These are phyloP conservation scores for Drosophila rhopaloa DNA, from an alignment of 1,140 invertebrate species.

Conservation along the genomic window DNA sequence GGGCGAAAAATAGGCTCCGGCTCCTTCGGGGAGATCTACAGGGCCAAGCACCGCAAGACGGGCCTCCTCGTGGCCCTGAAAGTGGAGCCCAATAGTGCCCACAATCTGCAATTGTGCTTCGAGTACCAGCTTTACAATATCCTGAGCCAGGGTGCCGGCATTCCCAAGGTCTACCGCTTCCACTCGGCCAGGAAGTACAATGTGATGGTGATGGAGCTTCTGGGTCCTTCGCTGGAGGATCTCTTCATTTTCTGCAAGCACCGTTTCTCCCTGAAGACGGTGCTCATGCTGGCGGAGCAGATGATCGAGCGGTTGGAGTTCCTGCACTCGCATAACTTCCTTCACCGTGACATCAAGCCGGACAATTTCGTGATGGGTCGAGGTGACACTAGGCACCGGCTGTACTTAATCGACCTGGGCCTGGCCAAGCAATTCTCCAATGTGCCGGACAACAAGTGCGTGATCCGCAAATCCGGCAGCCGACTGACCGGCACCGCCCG, in stretches of 20 bases:
- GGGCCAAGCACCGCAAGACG: constrained; percentile 95
- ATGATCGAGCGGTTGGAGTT: constrained; percentile 95
- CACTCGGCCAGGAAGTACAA: constrained; percentile 95
- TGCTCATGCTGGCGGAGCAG: constrained; percentile 97
- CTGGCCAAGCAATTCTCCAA: constrained; percentile 97
- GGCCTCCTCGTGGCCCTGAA: constrained; percentile 98
- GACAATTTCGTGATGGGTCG: constrained; percentile 99
- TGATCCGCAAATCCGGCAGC: constrained; percentile 95
- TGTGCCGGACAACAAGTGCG: constrained; percentile 92
- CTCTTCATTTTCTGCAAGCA: constrained; percentile 97
- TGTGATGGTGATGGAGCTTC: constrained; percentile 97
- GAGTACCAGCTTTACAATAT: constrained; percentile 93
- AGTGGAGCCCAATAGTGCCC: constrained; percentile 93
- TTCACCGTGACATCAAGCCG: constrained; percentile 97
- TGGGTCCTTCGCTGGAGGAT: constrained; percentile 97
- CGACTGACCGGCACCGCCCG: constrained; percentile 97
- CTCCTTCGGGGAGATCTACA: constrained; percentile 98
- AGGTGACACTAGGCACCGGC: constrained; percentile 94
- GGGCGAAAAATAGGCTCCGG: constrained; percentile 87
- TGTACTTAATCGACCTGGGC: constrained; percentile 98
- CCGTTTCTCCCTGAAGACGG: constrained; percentile 98
- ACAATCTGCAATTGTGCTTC: constrained; percentile 96
- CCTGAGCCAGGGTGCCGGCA: constrained; percentile 92
- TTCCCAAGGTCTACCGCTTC: constrained; percentile 95
- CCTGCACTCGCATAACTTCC: constrained; percentile 96